Percentiles rank a stretch among this genome's conserved stretches.
Evolutionary conservation across 2,113 vertebrate species (phyloP).

Genomic region (Rhinoderma darwinii): DNA sequence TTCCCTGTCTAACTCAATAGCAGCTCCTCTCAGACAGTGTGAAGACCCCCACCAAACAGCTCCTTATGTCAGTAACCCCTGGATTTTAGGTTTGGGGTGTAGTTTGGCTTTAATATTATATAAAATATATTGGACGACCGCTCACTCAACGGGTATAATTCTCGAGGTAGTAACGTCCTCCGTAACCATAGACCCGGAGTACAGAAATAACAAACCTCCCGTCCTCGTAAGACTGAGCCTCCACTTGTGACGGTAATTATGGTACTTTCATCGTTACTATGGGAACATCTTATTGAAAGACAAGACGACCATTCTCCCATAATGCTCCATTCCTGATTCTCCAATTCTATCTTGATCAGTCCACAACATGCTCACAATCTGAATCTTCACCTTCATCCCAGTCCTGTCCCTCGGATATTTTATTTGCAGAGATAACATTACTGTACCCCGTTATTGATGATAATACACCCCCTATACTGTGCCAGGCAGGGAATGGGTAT

Average conservation of each 20-base stretch:
- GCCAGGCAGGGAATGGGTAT: too few species aligned
- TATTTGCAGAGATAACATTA: neutral
- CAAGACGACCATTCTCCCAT: neutral
- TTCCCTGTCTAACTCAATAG: too few species aligned
- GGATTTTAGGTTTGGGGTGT: too few species aligned
- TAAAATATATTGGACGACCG: neutral
- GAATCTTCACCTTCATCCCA: neutral
- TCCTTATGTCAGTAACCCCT: too few species aligned
- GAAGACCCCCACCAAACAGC: too few species aligned
- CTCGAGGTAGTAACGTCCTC: too few species aligned
- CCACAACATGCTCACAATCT: neutral
- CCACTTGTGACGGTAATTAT: conserved; percentile 24
- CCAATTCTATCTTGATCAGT: neutral
- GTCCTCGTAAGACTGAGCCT: neutral
- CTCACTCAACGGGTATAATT: neutral
- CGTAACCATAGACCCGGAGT: too few species aligned
- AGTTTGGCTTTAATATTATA: too few species aligned
- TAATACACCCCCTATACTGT: too few species aligned
- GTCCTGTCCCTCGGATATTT: neutral
- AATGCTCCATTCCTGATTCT: neutral
- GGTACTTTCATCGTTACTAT: conserved; percentile 36
- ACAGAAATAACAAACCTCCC: neutral
- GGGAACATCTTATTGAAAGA: conserved; percentile 31
- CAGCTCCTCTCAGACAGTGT: too few species aligned
- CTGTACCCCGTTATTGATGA: too few species aligned